These are phyloP conservation scores for Apodemia zela DNA, from an alignment of 2,888 invertebrate species.

Conservation along the genomic window DNA sequence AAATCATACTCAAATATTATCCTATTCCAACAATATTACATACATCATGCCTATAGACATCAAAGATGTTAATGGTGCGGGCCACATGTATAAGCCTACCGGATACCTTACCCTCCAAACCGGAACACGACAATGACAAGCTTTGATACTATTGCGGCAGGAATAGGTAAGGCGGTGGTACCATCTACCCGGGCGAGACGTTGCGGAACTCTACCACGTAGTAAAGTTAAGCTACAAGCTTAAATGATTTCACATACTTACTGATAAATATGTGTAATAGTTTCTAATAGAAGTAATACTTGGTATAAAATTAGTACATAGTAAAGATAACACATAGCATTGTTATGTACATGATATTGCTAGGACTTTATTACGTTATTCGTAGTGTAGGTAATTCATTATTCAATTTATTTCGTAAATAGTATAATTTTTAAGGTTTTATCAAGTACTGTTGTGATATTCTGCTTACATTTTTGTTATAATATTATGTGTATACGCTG, in stretches of 20 bases:
- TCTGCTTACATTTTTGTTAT: background rate
- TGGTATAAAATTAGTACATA: background rate
- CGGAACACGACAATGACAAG: too few relatives aligned
- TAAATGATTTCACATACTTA: background rate
- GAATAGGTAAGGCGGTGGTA: too few relatives aligned
- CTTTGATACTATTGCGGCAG: too few relatives aligned
- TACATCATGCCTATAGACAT: too few relatives aligned
- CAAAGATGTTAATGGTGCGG: too few relatives aligned
- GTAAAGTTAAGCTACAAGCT: background rate
- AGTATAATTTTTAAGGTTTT: background rate
- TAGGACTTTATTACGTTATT: background rate
- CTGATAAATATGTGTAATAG: background rate
- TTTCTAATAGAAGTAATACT: background rate
- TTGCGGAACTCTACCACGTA: too few relatives aligned
- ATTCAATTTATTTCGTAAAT: background rate
- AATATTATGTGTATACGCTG: too few relatives aligned
- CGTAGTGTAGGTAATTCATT: background rate
- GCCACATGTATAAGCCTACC: too few relatives aligned
- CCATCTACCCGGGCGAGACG: too few relatives aligned
- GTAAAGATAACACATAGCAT: conserved; percentile 1
- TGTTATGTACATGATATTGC: background rate
- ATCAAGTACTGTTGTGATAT: background rate
- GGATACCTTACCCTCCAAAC: too few relatives aligned
- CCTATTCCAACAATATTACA: too few relatives aligned
- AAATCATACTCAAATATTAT: too few relatives aligned